Evolutionary conservation across 2,797 vertebrate species (phyloP).

Genomic region (Macroramphosus scolopax): DNA sequence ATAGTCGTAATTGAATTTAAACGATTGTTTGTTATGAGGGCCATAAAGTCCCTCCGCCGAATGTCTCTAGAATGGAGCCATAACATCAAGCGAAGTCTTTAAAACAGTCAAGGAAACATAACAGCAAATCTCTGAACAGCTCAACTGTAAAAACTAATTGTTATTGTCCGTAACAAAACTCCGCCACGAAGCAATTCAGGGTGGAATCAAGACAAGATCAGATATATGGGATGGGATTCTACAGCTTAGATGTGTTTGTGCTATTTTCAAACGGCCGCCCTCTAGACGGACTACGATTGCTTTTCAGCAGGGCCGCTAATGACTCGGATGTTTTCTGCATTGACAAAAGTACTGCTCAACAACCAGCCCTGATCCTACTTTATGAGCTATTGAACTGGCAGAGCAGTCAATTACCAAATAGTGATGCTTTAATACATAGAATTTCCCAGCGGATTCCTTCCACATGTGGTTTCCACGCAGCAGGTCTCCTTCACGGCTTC

Average conservation of each 20-base stretch:
- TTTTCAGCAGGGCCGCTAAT: constrained; percentile 48
- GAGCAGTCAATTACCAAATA: constrained; percentile 33
- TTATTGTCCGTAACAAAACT: constrained; percentile 58
- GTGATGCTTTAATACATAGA: constrained; percentile 18
- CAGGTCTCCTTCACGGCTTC: constrained; percentile 41
- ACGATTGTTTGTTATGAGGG: constrained; percentile 70
- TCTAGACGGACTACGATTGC: constrained; percentile 53
- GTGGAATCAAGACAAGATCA: constrained; percentile 46
- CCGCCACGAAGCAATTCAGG: constrained; percentile 56
- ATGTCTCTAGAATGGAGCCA: constrained; percentile 56
- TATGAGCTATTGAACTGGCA: constrained; percentile 38
- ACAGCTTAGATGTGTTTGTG: constrained; percentile 47
- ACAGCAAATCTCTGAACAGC: constrained; percentile 70
- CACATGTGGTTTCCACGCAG: constrained; percentile 25
- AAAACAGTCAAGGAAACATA: constrained; percentile 69
- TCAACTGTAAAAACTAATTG: constrained; percentile 72
- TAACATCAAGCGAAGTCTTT: constrained; percentile 70
- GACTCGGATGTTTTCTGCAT: constrained; percentile 42
- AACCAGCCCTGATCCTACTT: constrained; percentile 62
- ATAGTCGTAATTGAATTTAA: constrained; percentile 75
- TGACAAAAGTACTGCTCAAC: constrained; percentile 64
- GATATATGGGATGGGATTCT: constrained; percentile 56
- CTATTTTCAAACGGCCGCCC: constrained; percentile 62
- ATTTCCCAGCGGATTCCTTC: constrained; percentile 22
- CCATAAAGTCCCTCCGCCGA: constrained; percentile 65